These are phyloP conservation scores for Bembecia ichneumoniformis DNA, from an alignment of 2,888 invertebrate species.

Conservation along the genomic window DNA sequence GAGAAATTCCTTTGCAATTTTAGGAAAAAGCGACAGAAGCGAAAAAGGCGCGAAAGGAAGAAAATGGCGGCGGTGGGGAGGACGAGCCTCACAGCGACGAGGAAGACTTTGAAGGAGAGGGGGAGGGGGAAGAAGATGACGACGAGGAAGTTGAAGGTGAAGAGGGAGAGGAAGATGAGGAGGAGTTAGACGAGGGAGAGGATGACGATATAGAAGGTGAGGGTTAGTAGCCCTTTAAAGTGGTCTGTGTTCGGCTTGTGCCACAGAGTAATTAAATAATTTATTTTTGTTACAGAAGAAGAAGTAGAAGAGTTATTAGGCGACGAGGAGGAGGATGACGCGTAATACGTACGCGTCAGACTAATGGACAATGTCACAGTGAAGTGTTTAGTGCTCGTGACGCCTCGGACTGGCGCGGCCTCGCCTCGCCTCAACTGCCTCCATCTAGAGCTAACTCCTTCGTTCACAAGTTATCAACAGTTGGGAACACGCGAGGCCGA, in stretches of 20 bases:
- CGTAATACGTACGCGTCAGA: constrained; percentile 65
- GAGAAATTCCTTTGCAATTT: constrained; percentile 5
- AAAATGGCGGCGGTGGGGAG: constrained; percentile 78
- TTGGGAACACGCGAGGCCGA: constrained; percentile 66
- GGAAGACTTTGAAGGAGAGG: constrained; percentile 76
- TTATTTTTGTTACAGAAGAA: constrained; percentile 57
- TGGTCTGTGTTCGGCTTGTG: not conserved
- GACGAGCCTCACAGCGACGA: constrained; percentile 76
- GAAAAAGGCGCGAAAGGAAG: constrained; percentile 86
- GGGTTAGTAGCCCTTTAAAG: not conserved
- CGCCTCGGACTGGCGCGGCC: constrained; percentile 62
- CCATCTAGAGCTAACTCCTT: constrained; percentile 6
- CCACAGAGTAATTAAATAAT: not conserved
- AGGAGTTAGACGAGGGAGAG: constrained; percentile 74
- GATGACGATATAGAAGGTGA: constrained; percentile 79
- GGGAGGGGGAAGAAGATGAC: constrained; percentile 74
- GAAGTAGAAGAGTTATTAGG: constrained; percentile 65
- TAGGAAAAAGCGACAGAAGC: constrained; percentile 82
- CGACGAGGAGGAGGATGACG: constrained; percentile 68
- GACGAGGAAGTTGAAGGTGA: constrained; percentile 76
- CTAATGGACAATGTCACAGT: constrained; percentile 72
- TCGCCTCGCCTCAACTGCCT: constrained; percentile 63
- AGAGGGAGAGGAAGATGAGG: constrained; percentile 75
- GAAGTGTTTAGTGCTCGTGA: constrained; percentile 69
- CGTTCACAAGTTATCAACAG: constrained; percentile 19